Conservation (phyloP, 2,888 invertebrate genomes). For the Drosophila demipolita region DNA sequence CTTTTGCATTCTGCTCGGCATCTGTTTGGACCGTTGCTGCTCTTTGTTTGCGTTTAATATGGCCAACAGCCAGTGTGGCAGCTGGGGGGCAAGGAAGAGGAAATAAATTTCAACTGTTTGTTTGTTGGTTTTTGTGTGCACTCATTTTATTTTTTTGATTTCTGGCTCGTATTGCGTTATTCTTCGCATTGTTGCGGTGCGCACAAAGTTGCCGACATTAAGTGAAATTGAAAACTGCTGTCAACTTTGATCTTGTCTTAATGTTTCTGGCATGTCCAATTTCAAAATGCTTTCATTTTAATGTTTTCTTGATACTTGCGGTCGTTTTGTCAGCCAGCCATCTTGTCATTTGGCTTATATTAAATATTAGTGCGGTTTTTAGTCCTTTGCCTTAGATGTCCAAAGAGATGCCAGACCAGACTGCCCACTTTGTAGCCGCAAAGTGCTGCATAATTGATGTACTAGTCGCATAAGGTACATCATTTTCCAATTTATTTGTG, state of each 20-base stretch:
- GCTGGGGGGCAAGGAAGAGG: constrained; percentile 1
- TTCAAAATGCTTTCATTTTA: constrained; percentile 61
- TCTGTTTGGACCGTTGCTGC: constrained; percentile 28
- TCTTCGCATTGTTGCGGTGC: constrained; percentile 24
- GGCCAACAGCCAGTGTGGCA: constrained; percentile 21
- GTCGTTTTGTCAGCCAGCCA: constrained; percentile 13
- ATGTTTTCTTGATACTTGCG: constrained; percentile 24
- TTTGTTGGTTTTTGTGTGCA: constrained; percentile 35
- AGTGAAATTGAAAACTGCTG: constrained; percentile 75
- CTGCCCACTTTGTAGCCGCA: constrained; percentile 20
- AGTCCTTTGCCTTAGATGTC: not conserved
- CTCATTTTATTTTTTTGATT: constrained; percentile 56
- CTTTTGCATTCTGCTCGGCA: constrained; percentile 21
- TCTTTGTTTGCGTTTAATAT: constrained; percentile 37
- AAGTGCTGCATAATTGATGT: constrained; percentile 62
- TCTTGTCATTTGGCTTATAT: constrained; percentile 47
- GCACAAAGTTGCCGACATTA: constrained; percentile 60
- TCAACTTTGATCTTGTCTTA: constrained; percentile 65
- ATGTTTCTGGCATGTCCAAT: constrained; percentile 73
- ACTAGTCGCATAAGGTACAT: constrained; percentile 47
- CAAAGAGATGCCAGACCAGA: not conserved
- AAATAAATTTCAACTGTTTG: constrained; percentile 42
- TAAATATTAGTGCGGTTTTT: constrained; percentile 51
- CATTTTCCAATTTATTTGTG: constrained; percentile 17
- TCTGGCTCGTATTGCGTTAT: constrained; percentile 22